A percentile compares a stretch with the other conserved stretches of the same genome.
Evolutionary conservation across 2,797 vertebrate genomes (phyloP).

Genomic region (Coregonus sp.): DNA sequence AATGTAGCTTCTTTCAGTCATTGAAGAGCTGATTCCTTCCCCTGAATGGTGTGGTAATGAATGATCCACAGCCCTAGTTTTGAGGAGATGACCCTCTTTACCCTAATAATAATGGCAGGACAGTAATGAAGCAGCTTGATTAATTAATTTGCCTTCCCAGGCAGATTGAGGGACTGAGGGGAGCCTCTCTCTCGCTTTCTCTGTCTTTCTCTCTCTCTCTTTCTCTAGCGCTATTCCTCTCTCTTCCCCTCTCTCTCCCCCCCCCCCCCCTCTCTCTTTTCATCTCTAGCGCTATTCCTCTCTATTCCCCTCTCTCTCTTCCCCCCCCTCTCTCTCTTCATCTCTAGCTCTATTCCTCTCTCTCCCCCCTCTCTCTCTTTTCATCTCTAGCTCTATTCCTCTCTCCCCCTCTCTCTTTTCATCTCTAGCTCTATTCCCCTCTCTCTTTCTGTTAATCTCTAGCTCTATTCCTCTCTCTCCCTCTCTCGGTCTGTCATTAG

Average conservation of each 20-base stretch:
- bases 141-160: too few relatives aligned
- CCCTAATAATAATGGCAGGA: too few relatives aligned
- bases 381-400: neutral
- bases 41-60: slow-evolving; percentile 28
- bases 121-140: too few relatives aligned
- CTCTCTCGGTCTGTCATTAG: neutral
- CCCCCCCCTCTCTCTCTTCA: neutral
- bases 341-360: neutral
- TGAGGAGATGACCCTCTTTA: slow-evolving; percentile 47
- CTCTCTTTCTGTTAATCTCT: neutral
- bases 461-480: neutral
- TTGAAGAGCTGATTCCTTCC: slow-evolving; percentile 21
- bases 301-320: neutral
- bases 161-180: too few relatives aligned
- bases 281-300: neutral
- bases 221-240: neutral
- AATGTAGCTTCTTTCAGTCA: slow-evolving; percentile 20
- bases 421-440: neutral
- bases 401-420: neutral
- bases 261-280: slow-evolving; percentile 1
- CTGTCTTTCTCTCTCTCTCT: neutral
- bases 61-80: slow-evolving; percentile 28
- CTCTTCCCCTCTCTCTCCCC: neutral
- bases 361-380: neutral
- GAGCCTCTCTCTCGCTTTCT: too few relatives aligned